phyloP scores from a whole-genome alignment of 2,113 vertebrate species.

The Illadopsis cleaveri region DNA sequence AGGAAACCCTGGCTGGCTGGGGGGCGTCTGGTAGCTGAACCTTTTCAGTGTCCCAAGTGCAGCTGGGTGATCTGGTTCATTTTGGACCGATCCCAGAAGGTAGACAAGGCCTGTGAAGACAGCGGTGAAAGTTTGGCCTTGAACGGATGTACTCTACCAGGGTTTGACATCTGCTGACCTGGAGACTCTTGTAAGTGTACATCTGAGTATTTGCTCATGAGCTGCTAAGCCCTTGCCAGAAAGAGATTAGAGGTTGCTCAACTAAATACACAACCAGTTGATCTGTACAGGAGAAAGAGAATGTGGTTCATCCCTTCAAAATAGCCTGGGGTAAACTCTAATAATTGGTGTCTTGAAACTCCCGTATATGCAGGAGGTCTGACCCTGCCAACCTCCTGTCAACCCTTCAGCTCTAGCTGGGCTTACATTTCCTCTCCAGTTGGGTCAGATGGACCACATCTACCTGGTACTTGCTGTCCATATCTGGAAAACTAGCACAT shows the following conservation, averaged over 20 bases:
- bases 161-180: not conserved
- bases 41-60: accelerated
- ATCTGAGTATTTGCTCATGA: not conserved
- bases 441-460: not conserved
- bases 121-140: not conserved
- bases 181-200: not conserved
- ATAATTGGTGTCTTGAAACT: not conserved
- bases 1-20: not conserved
- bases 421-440: not conserved
- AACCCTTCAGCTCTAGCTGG: not conserved
- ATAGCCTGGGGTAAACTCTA: not conserved
- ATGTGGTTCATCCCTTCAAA: not conserved
- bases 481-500: not conserved
- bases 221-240: not conserved
- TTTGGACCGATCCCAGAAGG: not conserved
- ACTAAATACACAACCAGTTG: not conserved
- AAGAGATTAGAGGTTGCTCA: not conserved
- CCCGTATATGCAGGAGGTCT: accelerated
- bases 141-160: not conserved
- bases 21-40: not conserved
- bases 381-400: not conserved
- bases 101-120: not conserved
- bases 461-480: not conserved
- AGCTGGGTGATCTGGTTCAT: not conserved
- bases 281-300: not conserved